Percentiles rank a stretch among this genome's conserved stretches.
Evolutionary conservation across 2,797 vertebrate species (phyloP).

Genomic region (Squalus acanthias): DNA sequence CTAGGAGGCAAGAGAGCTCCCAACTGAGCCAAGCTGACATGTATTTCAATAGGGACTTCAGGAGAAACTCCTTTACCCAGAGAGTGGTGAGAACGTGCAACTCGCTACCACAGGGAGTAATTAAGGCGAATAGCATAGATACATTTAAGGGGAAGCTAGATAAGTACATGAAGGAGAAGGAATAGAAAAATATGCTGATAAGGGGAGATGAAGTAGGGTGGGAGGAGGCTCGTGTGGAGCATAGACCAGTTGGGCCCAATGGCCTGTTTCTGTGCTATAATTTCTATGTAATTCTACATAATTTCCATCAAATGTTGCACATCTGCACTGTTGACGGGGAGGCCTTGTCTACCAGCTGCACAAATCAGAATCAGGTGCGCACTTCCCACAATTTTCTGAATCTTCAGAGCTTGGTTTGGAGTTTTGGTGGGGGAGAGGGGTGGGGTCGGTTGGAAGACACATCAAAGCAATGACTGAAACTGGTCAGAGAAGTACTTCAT

Average conservation of each 20-base stretch:
- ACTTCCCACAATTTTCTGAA: not conserved
- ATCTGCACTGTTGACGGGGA: not conserved
- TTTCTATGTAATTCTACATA: not conserved
- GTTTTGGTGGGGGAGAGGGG: not conserved
- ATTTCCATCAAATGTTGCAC: not conserved
- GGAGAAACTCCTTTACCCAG: not conserved
- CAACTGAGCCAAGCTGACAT: slow-evolving; percentile 31
- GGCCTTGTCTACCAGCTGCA: not conserved
- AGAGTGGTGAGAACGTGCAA: not conserved
- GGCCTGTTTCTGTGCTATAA: not conserved
- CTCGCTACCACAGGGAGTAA: not conserved
- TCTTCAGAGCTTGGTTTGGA: not conserved
- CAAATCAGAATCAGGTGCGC: not conserved
- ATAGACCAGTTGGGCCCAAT: not conserved
- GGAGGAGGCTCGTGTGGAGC: not conserved
- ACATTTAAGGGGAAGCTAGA: not conserved
- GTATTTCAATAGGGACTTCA: too few species aligned
- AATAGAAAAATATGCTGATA: not conserved
- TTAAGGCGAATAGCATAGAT: not conserved
- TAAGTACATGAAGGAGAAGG: not conserved
- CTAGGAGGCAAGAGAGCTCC: not conserved
- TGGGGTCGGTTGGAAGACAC: not conserved
- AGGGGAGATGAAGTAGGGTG: not conserved
- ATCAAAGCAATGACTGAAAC: not conserved
- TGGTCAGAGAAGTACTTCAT: not conserved